These are phyloP conservation scores for Neoscelio sp. DNA, from an alignment of 2,888 invertebrate genomes.

Conservation along the genomic window DNA sequence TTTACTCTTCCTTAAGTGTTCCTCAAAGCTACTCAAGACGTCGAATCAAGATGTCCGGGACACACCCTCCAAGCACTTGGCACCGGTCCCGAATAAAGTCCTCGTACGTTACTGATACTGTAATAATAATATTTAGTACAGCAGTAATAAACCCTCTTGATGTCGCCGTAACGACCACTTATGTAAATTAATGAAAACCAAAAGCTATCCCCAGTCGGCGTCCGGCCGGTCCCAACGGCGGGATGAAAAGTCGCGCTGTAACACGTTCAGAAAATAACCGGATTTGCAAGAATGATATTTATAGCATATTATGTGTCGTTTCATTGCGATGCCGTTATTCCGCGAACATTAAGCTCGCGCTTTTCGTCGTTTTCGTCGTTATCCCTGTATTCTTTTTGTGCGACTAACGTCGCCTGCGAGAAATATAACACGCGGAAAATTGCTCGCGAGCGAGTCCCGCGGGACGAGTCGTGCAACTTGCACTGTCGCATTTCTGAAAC, in stretches of 20 bases:
- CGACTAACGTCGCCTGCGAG: conserved; percentile 59
- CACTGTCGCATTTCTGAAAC: conserved; percentile 58
- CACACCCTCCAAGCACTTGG: conserved; percentile 47
- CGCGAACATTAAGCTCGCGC: conserved; percentile 59
- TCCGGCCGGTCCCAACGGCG: conserved; percentile 53
- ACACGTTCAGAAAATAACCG: conserved; percentile 59
- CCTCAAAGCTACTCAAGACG: conserved; percentile 35
- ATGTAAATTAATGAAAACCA: conserved; percentile 73
- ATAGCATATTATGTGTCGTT: conserved; percentile 64
- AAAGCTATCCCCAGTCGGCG: conserved; percentile 49
- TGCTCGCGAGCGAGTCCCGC: conserved; percentile 56
- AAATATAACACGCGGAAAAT: conserved; percentile 66
- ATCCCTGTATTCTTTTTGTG: conserved; percentile 51
- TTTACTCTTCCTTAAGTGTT: conserved; percentile 32
- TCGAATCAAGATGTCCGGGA: conserved; percentile 58
- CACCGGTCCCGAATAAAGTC: conserved; percentile 47
- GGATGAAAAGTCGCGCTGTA: conserved; percentile 55
- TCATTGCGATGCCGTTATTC: conserved; percentile 65
- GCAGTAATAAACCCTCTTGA: conserved; percentile 70
- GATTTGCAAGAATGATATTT: conserved; percentile 61
- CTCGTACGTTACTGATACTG: conserved; percentile 63
- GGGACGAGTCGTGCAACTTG: conserved; percentile 55
- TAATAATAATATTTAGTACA: conserved; percentile 69
- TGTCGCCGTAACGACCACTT: conserved; percentile 70
- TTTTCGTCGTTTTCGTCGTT: conserved; percentile 55